Percentiles rank a stretch among this genome's conserved stretches.
These are phyloP conservation scores for Saccopteryx leptura DNA, from an alignment of 2,113 vertebrate species.

Conservation along the genomic window DNA sequence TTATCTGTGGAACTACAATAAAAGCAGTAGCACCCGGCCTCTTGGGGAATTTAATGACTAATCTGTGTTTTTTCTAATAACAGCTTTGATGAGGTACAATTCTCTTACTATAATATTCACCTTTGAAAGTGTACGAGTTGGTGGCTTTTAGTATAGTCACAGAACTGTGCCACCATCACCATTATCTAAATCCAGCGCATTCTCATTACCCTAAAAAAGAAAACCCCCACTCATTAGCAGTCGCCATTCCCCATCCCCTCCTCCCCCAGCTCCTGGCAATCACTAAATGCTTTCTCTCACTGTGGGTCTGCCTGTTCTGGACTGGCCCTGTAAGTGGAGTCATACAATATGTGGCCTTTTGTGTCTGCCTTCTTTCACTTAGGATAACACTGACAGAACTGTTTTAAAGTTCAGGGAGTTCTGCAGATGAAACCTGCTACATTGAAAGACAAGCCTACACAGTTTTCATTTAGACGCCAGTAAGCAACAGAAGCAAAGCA, in stretches of 20 bases:
- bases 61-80: constrained; percentile 6
- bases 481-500: constrained; percentile 10
- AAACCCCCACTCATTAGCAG: not conserved
- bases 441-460: constrained; percentile 32
- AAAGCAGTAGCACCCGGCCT: constrained; percentile 23
- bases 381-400: constrained; percentile 55
- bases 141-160: not conserved
- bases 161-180: not conserved
- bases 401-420: constrained; percentile 49
- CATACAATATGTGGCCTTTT: constrained; percentile 3
- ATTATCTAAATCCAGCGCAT: not conserved
- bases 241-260: not conserved
- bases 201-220: not conserved
- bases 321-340: not conserved
- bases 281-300: not conserved
- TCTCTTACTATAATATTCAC: not conserved
- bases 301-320: not conserved
- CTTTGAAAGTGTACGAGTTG: not conserved
- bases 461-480: constrained; percentile 58
- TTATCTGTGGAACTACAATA: not conserved
- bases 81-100: not conserved
- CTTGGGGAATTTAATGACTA: not conserved
- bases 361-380: constrained; percentile 35
- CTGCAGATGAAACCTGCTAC: constrained; percentile 30
- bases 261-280: not conserved